These are phyloP conservation scores for Zoanthus sociatus DNA, from an alignment of 92 coral and sea anemone genomes.

Conservation along the genomic window DNA sequence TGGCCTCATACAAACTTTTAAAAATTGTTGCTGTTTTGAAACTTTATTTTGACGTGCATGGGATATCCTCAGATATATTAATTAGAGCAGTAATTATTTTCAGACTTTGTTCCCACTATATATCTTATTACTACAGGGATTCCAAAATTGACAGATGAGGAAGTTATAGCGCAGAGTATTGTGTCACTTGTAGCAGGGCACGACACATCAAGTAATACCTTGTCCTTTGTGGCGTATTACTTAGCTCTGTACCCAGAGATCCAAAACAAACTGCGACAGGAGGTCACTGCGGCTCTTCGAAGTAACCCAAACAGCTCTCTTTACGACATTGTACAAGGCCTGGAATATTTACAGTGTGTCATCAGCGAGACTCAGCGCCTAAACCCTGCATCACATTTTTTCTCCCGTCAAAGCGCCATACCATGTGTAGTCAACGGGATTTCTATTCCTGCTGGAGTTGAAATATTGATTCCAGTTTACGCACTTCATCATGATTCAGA, in stretches of 20 bases:
- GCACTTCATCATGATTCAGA: constrained; percentile 41
- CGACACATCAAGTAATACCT: constrained; percentile 34
- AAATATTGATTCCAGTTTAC: constrained; percentile 29
- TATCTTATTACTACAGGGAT: background rate
- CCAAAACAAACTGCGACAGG: constrained; percentile 30
- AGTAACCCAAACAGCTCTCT: constrained; percentile 31
- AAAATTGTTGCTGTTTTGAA: too few relatives aligned
- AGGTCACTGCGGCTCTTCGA: background rate
- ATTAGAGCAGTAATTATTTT: background rate
- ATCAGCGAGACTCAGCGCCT: constrained; percentile 36
- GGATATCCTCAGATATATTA: too few relatives aligned
- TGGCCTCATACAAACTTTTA: too few relatives aligned
- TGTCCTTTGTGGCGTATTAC: constrained; percentile 37
- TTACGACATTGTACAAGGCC: constrained; percentile 11
- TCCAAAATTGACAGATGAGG: constrained; percentile 28
- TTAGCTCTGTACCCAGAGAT: constrained; percentile 31
- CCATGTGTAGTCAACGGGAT: constrained; percentile 24
- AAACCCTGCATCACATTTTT: constrained; percentile 42
- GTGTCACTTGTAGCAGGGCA: constrained; percentile 40
- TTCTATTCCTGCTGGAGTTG: constrained; percentile 17
- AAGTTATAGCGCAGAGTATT: constrained; percentile 29
- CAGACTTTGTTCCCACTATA: background rate
- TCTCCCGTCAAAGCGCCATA: constrained; percentile 25
- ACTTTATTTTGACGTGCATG: too few relatives aligned
- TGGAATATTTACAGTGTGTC: constrained; percentile 23